Evolutionary conservation across 2,797 vertebrate genomes (phyloP), one percentile per base, ranked within the genome.

Genomic region (Phrynocephalus forsythii): DNA sequence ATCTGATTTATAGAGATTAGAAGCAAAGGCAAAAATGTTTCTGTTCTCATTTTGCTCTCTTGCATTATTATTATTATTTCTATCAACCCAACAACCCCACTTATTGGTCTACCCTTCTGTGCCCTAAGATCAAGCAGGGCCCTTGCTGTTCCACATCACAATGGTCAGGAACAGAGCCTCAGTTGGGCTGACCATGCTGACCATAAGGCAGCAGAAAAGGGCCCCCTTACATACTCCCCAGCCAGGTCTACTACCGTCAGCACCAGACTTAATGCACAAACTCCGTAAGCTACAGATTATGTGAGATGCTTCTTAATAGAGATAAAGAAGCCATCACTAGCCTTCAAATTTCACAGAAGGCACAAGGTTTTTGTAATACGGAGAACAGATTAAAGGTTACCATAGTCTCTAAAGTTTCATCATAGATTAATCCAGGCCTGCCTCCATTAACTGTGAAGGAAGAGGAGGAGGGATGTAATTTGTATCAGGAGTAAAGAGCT

Each of bases 1-100:
- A 82, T 85, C 30, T 76, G 83, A 88, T 68, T 44, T 88, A 69
- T 84, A 60, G 9, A 50, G 33, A 76, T 85, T 76, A 85, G 18
- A 85, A 44, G 69, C 26, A 81, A 88, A 79, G 77, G 79, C 80
- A 82, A 88, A 88, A 81, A 81, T 68, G 63, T 79, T 68, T 81
- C 63, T 44, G 26, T 6, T 81, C 66, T 79, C 79, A 52, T 67
- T 18, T 72, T 48, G 26, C 33, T 20, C 1, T 75, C n/a, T 79
- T 71, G 11, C 6, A 9, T 66, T 79, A 67, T 80, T 88, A 33
- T 33, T 33, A 33, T 33, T 56, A 68, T 85, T 81, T 26, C 63
- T 81, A 52, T 16, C 75, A 84, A 52, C 81, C 77, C 44, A 66
- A 44, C 69, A 88, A 9, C 22, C 60, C 50, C 44, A 6, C 20